phyloP scores from a whole-genome alignment of 2,797 vertebrate species.

The Channa striata region DNA sequence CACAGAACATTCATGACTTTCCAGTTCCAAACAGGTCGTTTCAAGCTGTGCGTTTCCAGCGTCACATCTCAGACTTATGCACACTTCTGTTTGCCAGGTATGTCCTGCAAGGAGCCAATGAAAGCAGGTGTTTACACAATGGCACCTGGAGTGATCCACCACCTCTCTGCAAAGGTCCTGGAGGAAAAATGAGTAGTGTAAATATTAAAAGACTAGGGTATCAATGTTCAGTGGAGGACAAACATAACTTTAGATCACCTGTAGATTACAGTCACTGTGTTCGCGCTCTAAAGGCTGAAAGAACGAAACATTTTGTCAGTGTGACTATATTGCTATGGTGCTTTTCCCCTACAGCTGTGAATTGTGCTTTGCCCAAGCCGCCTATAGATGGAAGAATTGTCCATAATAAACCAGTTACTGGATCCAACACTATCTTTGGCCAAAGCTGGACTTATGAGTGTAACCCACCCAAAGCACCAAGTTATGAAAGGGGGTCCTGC shows the following conservation, averaged over 20 bases:
- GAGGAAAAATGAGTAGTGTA: neutral
- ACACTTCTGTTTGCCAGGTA: conserved; percentile 81
- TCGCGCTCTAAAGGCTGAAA: neutral
- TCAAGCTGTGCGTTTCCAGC: neutral
- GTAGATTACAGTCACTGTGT: no score
- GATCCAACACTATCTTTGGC: conserved; percentile 68
- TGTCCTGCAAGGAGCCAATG: conserved; percentile 83
- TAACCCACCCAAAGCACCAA: conserved; percentile 80
- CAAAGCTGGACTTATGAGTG: conserved; percentile 85
- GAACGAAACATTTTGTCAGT: neutral
- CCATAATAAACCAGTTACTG: conserved; percentile 56
- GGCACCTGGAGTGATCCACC: conserved; percentile 85
- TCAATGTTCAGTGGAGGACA: neutral
- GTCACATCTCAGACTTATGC: neutral
- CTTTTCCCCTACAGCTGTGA: conserved; percentile 80
- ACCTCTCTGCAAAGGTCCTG: conserved; percentile 88
- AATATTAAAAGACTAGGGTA: neutral
- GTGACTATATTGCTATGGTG: neutral
- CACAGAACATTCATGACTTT: neutral
- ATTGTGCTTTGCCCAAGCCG: conserved; percentile 82
- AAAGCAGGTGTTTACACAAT: conserved; percentile 85
- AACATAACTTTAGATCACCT: neutral
- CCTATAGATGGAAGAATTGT: conserved; percentile 82
- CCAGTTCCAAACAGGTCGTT: neutral
- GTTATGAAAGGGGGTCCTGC: conserved; percentile 86